Evolutionary conservation across 2,888 invertebrate genomes (phyloP), one percentile per base, ranked within the genome.

Genomic region (Gymnocheta viridis): DNA sequence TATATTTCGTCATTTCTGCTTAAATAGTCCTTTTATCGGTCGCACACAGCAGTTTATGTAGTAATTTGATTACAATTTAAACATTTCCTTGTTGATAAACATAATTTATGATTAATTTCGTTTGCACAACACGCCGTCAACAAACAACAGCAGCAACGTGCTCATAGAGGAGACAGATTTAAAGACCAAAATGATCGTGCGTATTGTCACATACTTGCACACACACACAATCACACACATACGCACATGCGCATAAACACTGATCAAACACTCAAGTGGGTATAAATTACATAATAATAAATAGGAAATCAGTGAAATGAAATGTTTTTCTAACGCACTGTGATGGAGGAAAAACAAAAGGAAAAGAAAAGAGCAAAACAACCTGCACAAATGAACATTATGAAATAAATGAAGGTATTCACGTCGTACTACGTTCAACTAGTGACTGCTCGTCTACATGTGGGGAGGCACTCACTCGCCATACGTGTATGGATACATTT

Each of bases 221-320:
- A 12, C 27, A 38, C 27, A 19, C 62, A 35, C 17, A 47, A 12
- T 19, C 27, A 27, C 9, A 22, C 32, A 29, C 19, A 41, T 2
- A 29, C 51, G 3, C 2, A 10, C 27, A n/a, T n/a, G n/a, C n/a
- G n/a, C n/a, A n/a, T n/a, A n/a, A n/a, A n/a, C 14, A 14, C n/a
- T 12, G 29, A 7, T 47, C 12, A 14, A 1, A 22, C 49, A 49
- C 49, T 10, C 51, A 54, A 70, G 41, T 80, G 76, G 49, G 51
- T 72, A 56, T 73, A 77, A 77, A 81, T 84, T 81, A 72, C 77
- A 84, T 84, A 84, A 84, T 77, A 84, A 73, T 73, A 84, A 84
- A 73, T 73, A 84, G 81, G 84, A 84, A 84, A 84, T 64, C 80
- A 73, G 14, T 47, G 17, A 47, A 69, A 32, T 27, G 6, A 54